Evolutionary conservation across 2,113 vertebrate species (phyloP), one percentile per base, ranked within the genome.

Genomic region (Hystrix cristata): DNA sequence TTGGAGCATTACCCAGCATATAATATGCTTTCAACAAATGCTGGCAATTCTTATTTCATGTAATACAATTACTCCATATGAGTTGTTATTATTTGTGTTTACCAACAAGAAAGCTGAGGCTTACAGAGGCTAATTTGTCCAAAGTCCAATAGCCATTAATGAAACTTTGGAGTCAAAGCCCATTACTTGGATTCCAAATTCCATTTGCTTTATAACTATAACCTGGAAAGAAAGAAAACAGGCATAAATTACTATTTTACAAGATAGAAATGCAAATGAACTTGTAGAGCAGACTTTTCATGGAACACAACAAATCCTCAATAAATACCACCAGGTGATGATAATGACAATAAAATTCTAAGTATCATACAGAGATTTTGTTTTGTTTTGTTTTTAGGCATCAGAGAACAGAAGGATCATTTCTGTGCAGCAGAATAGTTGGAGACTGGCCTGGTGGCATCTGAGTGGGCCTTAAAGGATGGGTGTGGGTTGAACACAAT

Each of bases 11-110:
- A 71, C 78, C 38, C 9, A 34, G 48, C 46, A 92, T 57, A 74
- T 76, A 93, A 86, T 85, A 85, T 71, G 62, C 78, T 95, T 67
- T 93, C 72, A 16, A 53, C 64, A 91, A 96, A 79, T 67, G 59
- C 57, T 82, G n/a, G 71, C 3, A 14, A 83, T 93, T 90, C 69
- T 94, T 96, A 93, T 80, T 95, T 96, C 80, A 92, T 74, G 48
- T 34, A 80, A 25, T 87, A 89, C 72, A 79, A 74, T 55, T 25
- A 69, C 18, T 51, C 69, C 1, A 14, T 34, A 79, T 34, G 51
- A 89, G 64, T 65, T 19, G 29, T 86, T 51, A 38, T 27, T 84
- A 27, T 80, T 31, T 27, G 23, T 27, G 60, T 81, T 89, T 38
- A 53, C 57, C 87, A 93, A 34, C 34, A 46, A n/a, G 59, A 84